Conservation (phyloP, 1,140 invertebrate genomes). For the Brachionus asplanchnoidis region DNA sequence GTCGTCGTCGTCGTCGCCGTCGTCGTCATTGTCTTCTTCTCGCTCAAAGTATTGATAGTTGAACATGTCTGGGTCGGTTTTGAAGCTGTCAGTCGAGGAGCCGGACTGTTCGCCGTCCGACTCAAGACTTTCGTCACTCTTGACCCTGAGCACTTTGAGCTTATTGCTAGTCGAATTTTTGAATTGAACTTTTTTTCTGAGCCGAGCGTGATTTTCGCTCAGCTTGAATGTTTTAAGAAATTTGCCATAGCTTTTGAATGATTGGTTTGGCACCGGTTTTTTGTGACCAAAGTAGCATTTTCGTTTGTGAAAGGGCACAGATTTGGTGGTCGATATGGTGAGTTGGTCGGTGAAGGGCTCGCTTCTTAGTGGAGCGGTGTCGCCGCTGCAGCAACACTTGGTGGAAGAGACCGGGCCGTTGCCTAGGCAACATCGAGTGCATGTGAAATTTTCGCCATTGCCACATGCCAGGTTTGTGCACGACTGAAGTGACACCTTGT, state of each 20-base stretch:
- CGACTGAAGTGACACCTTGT: background rate
- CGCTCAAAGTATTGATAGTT: conserved; percentile 30
- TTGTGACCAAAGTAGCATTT: conserved; percentile 18
- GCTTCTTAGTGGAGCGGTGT: background rate
- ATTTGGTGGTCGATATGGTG: background rate
- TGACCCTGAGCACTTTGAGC: background rate
- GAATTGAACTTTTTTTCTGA: background rate
- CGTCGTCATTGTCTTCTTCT: background rate
- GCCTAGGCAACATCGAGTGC: background rate
- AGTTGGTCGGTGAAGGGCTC: background rate
- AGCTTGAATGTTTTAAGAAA: background rate
- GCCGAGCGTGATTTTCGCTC: background rate
- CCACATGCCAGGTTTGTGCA: background rate
- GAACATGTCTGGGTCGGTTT: conserved; percentile 11
- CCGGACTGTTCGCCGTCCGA: background rate
- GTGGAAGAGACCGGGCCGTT: no score
- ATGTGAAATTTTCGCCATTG: background rate
- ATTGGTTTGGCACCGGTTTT: background rate
- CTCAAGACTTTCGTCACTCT: background rate
- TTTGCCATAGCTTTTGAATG: background rate
- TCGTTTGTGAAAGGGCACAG: background rate
- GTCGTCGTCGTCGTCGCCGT: background rate
- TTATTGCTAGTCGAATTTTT: background rate
- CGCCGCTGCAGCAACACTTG: background rate
- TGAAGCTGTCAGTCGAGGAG: background rate